Percentiles rank a stretch among this genome's conserved stretches.
Evolutionary conservation across 2,797 vertebrate genomes (phyloP).

Genomic region (Falco cherrug): DNA sequence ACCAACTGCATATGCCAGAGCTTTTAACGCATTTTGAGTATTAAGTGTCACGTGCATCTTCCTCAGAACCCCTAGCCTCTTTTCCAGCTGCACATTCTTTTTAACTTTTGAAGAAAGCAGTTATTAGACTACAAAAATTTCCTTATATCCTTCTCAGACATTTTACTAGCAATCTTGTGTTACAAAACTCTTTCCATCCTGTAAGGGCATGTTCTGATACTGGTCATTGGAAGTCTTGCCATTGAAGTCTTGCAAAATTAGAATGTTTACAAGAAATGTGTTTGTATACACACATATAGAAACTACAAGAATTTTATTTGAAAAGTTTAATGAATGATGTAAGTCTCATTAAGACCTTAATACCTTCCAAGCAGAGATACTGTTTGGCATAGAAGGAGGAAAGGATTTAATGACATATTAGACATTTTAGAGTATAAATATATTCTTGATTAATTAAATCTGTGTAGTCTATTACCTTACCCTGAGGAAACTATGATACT

Average conservation of each 20-base stretch:
- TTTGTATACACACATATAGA: neutral
- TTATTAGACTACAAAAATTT: neutral
- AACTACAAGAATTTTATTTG: neutral
- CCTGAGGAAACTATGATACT: slow-evolving; percentile 66
- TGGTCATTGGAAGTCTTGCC: neutral
- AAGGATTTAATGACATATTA: slow-evolving; percentile 43
- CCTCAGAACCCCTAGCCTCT: neutral
- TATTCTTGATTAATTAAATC: slow-evolving; percentile 77
- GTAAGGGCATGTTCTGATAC: neutral
- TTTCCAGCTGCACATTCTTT: neutral
- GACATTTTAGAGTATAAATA: slow-evolving; percentile 71
- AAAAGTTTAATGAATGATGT: neutral
- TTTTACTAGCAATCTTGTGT: neutral
- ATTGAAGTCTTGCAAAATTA: neutral
- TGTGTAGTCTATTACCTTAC: slow-evolving; percentile 66
- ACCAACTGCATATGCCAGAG: neutral
- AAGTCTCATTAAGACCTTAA: slow-evolving; percentile 9
- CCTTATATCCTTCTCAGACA: neutral
- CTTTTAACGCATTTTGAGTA: neutral
- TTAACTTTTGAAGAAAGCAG: neutral
- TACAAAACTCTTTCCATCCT: neutral
- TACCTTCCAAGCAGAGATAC: slow-evolving; percentile 8
- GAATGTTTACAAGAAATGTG: neutral
- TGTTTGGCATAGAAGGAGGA: neutral
- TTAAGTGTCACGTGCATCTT: neutral